Evolutionary conservation across 2,797 vertebrate species (phyloP).

Genomic region (Nyctalus aviator): DNA sequence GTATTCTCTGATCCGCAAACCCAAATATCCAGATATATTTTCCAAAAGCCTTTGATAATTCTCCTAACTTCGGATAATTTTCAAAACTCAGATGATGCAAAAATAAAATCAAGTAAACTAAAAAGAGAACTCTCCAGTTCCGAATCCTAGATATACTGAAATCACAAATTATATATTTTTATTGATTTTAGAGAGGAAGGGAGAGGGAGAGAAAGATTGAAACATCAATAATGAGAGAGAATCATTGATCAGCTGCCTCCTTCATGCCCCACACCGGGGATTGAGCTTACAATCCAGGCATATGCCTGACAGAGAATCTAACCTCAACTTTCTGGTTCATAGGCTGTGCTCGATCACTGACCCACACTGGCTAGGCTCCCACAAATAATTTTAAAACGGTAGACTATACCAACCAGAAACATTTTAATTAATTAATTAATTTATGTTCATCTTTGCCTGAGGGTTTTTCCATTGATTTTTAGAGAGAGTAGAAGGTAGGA

Average conservation of each 20-base stretch:
- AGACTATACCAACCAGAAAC: not conserved
- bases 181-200: no score
- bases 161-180: not conserved
- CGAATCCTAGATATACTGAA: not conserved
- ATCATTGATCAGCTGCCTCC: no score
- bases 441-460: no score
- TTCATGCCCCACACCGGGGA: no score
- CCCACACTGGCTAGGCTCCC: not conserved
- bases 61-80: not conserved
- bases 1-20: not conserved
- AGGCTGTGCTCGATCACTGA: no score
- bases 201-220: no score
- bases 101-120: not conserved
- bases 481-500: no score
- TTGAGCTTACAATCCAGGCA: no score
- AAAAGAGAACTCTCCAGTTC: not conserved
- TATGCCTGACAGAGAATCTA: no score
- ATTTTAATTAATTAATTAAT: not conserved
- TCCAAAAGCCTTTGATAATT: constrained; percentile 4
- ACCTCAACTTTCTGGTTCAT: no score
- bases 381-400: not conserved
- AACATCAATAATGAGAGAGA: no score
- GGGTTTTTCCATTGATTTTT: no score
- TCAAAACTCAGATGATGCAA: not conserved
- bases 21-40: not conserved